Conservation (phyloP, 2,888 invertebrate genomes). For the Mactromeris polynyma region DNA sequence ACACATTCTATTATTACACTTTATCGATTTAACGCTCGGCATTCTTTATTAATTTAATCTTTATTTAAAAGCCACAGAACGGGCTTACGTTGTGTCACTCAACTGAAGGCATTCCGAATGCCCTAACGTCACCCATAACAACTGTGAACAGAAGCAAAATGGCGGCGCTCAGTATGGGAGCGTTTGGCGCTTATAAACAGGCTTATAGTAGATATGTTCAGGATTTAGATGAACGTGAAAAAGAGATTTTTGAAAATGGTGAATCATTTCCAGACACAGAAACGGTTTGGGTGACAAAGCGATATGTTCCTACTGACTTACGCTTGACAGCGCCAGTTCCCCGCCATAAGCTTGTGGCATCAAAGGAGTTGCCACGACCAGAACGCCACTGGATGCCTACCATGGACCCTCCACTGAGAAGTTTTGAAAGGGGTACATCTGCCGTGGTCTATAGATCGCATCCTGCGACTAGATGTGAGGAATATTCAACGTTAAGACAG, state of each 20-base stretch:
- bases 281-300: conserved; percentile 84
- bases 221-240: conserved; percentile 73
- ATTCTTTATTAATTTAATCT: neutral
- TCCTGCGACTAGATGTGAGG: conserved; percentile 80
- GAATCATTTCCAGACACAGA: conserved; percentile 64
- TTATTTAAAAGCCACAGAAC: neutral
- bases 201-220: conserved; percentile 78
- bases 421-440: conserved; percentile 73
- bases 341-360: conserved; percentile 81
- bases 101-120: conserved; percentile 49
- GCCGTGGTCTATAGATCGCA: conserved; percentile 72
- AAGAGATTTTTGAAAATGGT: conserved; percentile 50
- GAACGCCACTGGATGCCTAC: conserved; percentile 78
- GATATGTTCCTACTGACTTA: conserved; percentile 84
- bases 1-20: neutral
- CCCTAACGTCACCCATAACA: conserved; percentile 68
- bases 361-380: conserved; percentile 72
- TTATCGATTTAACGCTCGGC: neutral
- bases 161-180: conserved; percentile 81
- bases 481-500: conserved; percentile 85
- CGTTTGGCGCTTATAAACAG: conserved; percentile 80
- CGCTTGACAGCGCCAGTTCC: conserved; percentile 83
- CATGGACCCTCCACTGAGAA: conserved; percentile 74
- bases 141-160: conserved; percentile 71
- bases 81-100: conserved; percentile 24